These are phyloP conservation scores for Acleris emargana DNA, from an alignment of 2,888 invertebrate genomes.

Conservation along the genomic window DNA sequence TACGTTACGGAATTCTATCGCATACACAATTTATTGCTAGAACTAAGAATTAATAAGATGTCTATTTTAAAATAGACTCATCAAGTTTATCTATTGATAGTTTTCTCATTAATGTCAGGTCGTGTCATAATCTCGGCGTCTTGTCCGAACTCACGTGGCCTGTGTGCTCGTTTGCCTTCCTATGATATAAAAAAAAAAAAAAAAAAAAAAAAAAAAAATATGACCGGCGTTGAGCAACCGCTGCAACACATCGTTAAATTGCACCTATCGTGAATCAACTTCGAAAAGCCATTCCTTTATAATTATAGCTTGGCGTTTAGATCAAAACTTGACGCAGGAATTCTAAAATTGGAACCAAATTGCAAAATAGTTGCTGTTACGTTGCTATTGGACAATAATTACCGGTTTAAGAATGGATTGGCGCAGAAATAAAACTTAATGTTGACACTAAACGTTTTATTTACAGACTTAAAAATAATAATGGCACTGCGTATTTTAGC, in stretches of 20 bases:
- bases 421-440: not conserved
- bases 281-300: conserved; percentile 24
- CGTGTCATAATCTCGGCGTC: conserved; percentile 11
- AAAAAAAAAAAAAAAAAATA: no score
- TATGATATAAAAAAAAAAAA: no score
- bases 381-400: not conserved
- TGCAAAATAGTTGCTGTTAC: not conserved
- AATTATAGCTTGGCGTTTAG: conserved; percentile 20
- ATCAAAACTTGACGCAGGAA: conserved; percentile 6
- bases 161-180: no score
- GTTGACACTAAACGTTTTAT: not conserved
- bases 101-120: not conserved
- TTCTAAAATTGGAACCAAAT: conserved; percentile 2
- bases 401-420: not conserved
- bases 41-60: no score
- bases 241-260: conserved; percentile 17
- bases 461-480: not conserved
- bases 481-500: conserved; percentile 1
- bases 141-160: conserved; percentile 17
- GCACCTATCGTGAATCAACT: conserved; percentile 21
- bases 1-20: no score
- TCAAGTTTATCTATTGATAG: not conserved
- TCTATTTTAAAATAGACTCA: no score
- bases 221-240: conserved; percentile 14
- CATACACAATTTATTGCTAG: no score